Evolutionary conservation across 30 jellyfish, hydroid and myxozoan species (phyloP).

Genomic region (Cassiopea andromeda): DNA sequence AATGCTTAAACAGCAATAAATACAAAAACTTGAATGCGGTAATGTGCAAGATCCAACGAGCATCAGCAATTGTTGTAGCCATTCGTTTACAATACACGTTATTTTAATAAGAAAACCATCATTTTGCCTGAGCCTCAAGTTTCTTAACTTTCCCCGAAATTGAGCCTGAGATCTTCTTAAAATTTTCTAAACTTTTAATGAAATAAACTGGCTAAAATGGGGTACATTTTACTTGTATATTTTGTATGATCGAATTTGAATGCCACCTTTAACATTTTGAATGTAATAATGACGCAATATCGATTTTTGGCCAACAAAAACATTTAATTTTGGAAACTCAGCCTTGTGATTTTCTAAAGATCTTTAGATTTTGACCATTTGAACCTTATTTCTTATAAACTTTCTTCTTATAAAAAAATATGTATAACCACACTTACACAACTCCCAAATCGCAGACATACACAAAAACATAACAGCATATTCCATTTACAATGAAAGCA

Average conservation of each 20-base stretch:
- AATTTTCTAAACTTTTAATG: not conserved
- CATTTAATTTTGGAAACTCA: not conserved
- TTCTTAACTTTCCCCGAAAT: no score
- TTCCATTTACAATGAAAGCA: slow-evolving; percentile 46
- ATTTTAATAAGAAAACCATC: not conserved
- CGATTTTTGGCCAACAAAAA: no score
- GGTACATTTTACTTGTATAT: no score
- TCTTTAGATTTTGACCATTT: no score
- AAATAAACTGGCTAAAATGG: no score
- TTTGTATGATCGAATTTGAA: no score
- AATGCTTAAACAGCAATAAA: not conserved
- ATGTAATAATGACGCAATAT: no score
- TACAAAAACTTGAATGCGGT: not conserved
- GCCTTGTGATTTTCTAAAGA: not conserved
- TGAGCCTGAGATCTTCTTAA: not conserved
- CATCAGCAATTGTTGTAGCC: not conserved
- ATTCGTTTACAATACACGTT: not conserved
- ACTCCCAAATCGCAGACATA: slow-evolving; percentile 44
- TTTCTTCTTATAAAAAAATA: no score
- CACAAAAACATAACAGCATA: slow-evolving; percentile 51
- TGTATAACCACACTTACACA: slow-evolving; percentile 17
- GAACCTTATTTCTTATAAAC: no score
- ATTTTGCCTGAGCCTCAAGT: no score
- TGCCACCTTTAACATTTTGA: no score
- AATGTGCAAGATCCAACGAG: not conserved